A percentile compares a stretch with the other conserved stretches of the same genome.
Evolutionary conservation across 2,113 vertebrate genomes (phyloP).

Genomic region (Ceyx margarethae): DNA sequence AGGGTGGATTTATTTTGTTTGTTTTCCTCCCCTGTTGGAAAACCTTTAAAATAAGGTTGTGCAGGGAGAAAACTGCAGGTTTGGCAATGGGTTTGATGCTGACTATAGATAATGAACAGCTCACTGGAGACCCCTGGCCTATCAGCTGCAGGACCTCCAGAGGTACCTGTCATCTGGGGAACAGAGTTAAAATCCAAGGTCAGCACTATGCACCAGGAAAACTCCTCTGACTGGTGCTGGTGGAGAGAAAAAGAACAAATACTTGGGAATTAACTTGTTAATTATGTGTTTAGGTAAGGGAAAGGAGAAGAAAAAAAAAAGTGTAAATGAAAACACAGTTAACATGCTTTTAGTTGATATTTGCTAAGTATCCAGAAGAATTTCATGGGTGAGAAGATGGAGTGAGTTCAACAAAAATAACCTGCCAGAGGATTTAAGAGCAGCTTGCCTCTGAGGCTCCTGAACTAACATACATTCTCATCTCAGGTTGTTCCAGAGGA

Average conservation of each 20-base stretch:
- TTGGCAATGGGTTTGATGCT: slow-evolving; percentile 5
- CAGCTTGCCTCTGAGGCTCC: slow-evolving; percentile 11
- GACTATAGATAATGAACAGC: not conserved
- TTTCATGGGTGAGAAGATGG: slow-evolving; percentile 44
- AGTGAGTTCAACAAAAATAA: slow-evolving; percentile 57
- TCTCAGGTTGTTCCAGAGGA: slow-evolving; percentile 1
- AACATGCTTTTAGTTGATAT: slow-evolving; percentile 33
- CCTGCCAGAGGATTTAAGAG: slow-evolving; percentile 35
- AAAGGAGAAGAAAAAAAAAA: slow-evolving; percentile 23
- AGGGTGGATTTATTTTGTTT: not conserved
- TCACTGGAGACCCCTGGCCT: not conserved
- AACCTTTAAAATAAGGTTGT: not conserved
- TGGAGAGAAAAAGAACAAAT: slow-evolving; percentile 3
- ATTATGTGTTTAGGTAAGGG: not conserved
- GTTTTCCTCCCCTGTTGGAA: not conserved
- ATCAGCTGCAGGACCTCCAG: not conserved
- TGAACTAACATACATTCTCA: slow-evolving; percentile 39
- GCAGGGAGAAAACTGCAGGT: not conserved
- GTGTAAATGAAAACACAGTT: slow-evolving; percentile 20
- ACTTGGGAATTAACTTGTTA: slow-evolving; percentile 15
- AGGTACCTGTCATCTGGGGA: not conserved
- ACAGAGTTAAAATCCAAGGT: not conserved
- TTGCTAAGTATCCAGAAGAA: slow-evolving; percentile 32
- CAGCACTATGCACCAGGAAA: slow-evolving; percentile 13
- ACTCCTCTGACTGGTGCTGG: not conserved